Evolutionary conservation across 2,797 vertebrate genomes (phyloP), one percentile per base, ranked within the genome.

Genomic region (Phaenicophaeus curvirostris): DNA sequence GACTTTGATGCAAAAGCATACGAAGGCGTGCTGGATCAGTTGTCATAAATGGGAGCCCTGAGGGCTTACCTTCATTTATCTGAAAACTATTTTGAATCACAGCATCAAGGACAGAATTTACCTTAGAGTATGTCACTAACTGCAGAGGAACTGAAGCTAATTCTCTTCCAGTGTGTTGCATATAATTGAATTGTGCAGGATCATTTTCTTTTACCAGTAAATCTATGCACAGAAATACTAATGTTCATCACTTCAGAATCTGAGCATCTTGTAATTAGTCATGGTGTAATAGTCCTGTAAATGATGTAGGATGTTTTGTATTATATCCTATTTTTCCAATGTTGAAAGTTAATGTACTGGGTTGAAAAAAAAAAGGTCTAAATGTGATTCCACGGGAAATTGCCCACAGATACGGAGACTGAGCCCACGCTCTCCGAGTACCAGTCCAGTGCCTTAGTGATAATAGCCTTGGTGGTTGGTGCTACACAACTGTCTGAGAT

Each of bases 371-470:
- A 67, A 65, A 80, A 79, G 27, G 6, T 7, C 8, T 0, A 59
- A 69, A 53, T 17, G 6, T 8, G 44, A 39, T 46, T 24, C 33
- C 9, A 5, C 8, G 42, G 71, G 82, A 91, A 81, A 13, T 3
- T 11, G 74, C 30, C 16, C 44, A 25, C 85, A 57, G 76, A 33
- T 5, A 5, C 0, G 15, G 69, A 90, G 73, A n/a, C 2, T 84
- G 80, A 91, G n/a, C 85, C 91, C 7, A 0, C 30, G 82, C 69
- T 55, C 85, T 74, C 90, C 0, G 41, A 81, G 94, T 76, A 44
- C 80, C 87, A 86, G 74, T n/a, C 65, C 80, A 87, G 94, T 93
- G 95, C 96, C 95, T 90, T 89, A 80, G 83, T n/a, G 86, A 85
- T 55, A 37, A 50, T 39, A 16, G 74, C 61, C 68, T 58, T 71